Base-by-base conservation (phyloP, 2,113 vertebrate species). In the Dendrocopos noguchii region DNA sequence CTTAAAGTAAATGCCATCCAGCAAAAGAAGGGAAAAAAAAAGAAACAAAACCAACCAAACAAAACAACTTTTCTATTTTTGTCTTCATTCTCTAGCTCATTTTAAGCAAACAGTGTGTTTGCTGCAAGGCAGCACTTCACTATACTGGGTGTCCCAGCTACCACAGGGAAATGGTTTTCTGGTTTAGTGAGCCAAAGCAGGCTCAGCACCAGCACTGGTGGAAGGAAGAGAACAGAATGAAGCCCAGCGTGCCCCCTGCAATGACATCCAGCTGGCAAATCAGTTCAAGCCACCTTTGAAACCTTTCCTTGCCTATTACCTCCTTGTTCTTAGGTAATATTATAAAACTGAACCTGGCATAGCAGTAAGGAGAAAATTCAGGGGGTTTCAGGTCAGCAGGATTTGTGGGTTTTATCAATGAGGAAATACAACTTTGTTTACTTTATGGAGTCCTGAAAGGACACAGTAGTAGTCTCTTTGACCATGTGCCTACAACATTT, bases 131-230 rank as follows among this genome's bases (percentile, higher is more conserved):
- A 78, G 42, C 14, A 47, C 14, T 31, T 83, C 25, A 12, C 60
- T 68, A 16, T 5, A 25, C 9, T 4, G 12, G 13, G 29, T 27
- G 67, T 29, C 44, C 53, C 75, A 87, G 66, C 21, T 63, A 52
- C 53, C 73, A 36, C 0, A 0, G 17, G 5, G 12, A 12, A 90
- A 64, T 44, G 18, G 11, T 70, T 66, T 73, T 66, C 56, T 47
- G 20, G 18, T 78, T 77, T 47, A 72, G 12, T 20, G 19, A 92
- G 25, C 17, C 47, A 71, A 65, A 74, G 44, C 8, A 61, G 34
- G 63, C 44, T 88, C 65, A 87, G 77, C 42, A 83, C 6, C 80
- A 84, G 7, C 0, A 0, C 6, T 3, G 1, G 27, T 1, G 0
- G 60, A 83, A 91, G 27, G 8, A 80, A 52, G 39, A 39, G 39